phyloP scores from a whole-genome alignment of 2,797 vertebrate species.

The Acipenser ruthenus region DNA sequence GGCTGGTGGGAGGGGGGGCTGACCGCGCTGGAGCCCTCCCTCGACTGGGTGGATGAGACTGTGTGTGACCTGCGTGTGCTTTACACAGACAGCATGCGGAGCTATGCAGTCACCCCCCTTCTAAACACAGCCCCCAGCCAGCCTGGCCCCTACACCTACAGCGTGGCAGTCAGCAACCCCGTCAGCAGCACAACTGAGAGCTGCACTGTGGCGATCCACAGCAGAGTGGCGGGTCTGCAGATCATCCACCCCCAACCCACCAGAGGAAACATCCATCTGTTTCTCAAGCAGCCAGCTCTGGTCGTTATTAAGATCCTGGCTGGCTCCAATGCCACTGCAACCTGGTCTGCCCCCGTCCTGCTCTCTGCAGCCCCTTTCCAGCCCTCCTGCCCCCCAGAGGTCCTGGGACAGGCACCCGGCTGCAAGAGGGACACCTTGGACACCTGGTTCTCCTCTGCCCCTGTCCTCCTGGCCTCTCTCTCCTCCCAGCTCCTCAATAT shows the following conservation, averaged over 20 bases:
- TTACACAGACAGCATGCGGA: conserved; percentile 42
- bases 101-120: conserved; percentile 22
- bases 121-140: conserved; percentile 29
- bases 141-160: conserved; percentile 18
- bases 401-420: conserved; percentile 23
- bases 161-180: conserved; percentile 22
- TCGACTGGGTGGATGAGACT: conserved; percentile 58
- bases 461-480: conserved; percentile 33
- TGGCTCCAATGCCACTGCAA: conserved; percentile 42
- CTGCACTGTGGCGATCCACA: conserved; percentile 7
- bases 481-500: conserved; percentile 43
- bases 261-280: conserved; percentile 45
- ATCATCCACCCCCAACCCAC: conserved; percentile 47
- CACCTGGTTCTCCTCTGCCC: conserved; percentile 50
- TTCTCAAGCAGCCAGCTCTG: conserved; percentile 34
- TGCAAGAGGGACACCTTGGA: conserved; percentile 35
- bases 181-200: conserved; percentile 11
- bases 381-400: conserved; percentile 45
- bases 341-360: conserved; percentile 55
- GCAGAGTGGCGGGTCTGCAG: conserved; percentile 33
- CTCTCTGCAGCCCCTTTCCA: conserved; percentile 42
- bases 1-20: conserved; percentile 57
- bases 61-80: conserved; percentile 59
- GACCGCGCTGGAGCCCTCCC: conserved; percentile 25
- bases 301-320: conserved; percentile 47